These are phyloP conservation scores for Protaetia brevitarsis DNA, from an alignment of 1,140 invertebrate species.

Conservation along the genomic window DNA sequence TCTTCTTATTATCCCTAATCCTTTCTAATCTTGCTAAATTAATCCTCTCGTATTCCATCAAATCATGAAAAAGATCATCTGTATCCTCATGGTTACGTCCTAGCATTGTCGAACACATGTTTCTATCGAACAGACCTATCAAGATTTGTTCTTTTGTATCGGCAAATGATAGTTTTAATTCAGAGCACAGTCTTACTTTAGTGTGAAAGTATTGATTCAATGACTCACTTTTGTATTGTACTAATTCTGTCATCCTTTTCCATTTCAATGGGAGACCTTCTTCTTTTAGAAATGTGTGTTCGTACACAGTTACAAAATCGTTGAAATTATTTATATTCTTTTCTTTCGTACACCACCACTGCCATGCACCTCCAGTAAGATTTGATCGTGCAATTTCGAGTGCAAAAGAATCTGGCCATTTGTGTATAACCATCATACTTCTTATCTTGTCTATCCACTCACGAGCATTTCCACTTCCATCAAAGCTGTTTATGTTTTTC, in stretches of 20 bases:
- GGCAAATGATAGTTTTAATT: neutral
- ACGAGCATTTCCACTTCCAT: neutral
- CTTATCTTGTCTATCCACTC: neutral
- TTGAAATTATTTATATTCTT: neutral
- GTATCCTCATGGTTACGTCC: neutral
- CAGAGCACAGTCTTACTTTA: neutral
- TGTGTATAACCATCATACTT: neutral
- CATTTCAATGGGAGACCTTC: neutral
- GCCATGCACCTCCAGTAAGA: neutral
- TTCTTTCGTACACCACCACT: neutral
- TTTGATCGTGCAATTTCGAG: neutral
- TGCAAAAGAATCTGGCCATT: conserved; percentile 1
- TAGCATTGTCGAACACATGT: conserved; percentile 2
- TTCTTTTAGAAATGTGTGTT: neutral
- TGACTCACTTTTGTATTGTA: neutral
- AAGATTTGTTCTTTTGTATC: conserved; percentile 8
- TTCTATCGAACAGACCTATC: neutral
- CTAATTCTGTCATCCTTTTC: neutral
- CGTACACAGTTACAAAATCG: neutral
- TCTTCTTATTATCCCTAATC: neutral
- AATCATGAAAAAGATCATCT: conserved; percentile 13
- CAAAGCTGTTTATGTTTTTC: neutral
- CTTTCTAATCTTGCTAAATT: neutral
- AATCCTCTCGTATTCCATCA: neutral
- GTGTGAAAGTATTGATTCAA: neutral